Percentiles rank a stretch among this genome's conserved stretches.
phyloP scores from a whole-genome alignment of 2,888 invertebrate species.

The Eupithecia tripunctaria region DNA sequence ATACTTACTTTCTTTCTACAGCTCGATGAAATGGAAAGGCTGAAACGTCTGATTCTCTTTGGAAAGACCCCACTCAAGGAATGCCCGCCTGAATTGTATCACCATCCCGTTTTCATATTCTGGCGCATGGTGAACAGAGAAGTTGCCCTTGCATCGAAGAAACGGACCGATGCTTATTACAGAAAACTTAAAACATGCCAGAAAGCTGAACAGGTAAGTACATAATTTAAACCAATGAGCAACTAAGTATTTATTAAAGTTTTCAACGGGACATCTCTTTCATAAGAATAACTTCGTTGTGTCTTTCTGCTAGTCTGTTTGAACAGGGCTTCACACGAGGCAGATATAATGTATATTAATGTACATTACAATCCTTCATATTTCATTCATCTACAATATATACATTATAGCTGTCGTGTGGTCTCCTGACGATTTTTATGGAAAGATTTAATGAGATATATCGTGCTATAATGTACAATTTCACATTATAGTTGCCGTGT shows the following conservation, averaged over 20 bases:
- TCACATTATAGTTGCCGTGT: no score
- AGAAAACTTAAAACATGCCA: slow-evolving; percentile 75
- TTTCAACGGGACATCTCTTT: background rate
- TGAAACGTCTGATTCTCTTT: slow-evolving; percentile 87
- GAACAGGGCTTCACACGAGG: no score
- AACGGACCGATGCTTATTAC: slow-evolving; percentile 76
- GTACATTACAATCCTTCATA: no score
- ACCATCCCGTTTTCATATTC: slow-evolving; percentile 88
- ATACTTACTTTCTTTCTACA: slow-evolving; percentile 51
- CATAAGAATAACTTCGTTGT: background rate
- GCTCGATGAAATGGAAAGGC: slow-evolving; percentile 87
- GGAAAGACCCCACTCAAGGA: slow-evolving; percentile 87
- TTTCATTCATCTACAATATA: no score
- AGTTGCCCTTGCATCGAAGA: slow-evolving; percentile 76
- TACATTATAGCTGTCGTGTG: no score
- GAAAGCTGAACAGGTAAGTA: slow-evolving; percentile 64
- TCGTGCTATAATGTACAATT: no score
- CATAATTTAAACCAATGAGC: background rate
- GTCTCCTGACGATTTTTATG: no score
- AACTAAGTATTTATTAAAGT: background rate
- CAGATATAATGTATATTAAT: no score
- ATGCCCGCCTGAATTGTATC: slow-evolving; percentile 86
- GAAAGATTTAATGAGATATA: no score
- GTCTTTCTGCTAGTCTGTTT: background rate
- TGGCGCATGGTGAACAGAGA: slow-evolving; percentile 84